A percentile compares a stretch with the other conserved stretches of the same genome.
Evolutionary conservation across 2,888 invertebrate species (phyloP).

Genomic region (Tachina lurida): DNA sequence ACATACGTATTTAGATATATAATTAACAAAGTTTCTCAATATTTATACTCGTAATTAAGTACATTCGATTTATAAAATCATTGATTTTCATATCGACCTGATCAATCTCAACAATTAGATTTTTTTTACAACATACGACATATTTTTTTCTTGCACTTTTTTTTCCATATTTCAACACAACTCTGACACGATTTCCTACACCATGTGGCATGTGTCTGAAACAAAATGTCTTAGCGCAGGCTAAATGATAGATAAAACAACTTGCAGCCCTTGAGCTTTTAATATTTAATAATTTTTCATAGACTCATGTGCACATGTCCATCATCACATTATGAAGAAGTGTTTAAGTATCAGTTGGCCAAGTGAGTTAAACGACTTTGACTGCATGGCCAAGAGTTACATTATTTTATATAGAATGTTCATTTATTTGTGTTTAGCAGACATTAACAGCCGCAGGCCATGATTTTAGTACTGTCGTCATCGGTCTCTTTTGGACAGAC

Average conservation of each 20-base stretch:
- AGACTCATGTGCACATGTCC: conserved; percentile 20
- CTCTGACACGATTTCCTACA: background rate
- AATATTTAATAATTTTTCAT: conserved; percentile 25
- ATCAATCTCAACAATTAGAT: no score
- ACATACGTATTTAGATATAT: no score
- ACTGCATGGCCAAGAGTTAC: background rate
- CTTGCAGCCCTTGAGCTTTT: conserved; percentile 39
- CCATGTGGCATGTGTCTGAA: no score
- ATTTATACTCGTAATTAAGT: no score
- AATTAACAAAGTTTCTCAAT: no score
- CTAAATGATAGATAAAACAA: conserved; percentile 32
- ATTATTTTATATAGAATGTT: background rate
- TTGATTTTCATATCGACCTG: no score
- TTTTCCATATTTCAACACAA: background rate
- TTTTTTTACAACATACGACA: no score
- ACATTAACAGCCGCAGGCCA: conserved; percentile 11
- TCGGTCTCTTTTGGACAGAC: conserved; percentile 35
- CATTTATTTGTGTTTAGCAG: conserved; percentile 1
- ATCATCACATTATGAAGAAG: conserved; percentile 53
- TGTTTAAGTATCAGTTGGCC: conserved; percentile 24
- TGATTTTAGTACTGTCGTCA: conserved; percentile 53
- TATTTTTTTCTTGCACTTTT: background rate
- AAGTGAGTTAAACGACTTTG: background rate
- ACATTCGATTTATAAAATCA: no score
- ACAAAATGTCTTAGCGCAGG: conserved; percentile 16